Base-by-base conservation (phyloP, 2,113 vertebrate genomes). In the Dolichallabes microphthalmus region DNA sequence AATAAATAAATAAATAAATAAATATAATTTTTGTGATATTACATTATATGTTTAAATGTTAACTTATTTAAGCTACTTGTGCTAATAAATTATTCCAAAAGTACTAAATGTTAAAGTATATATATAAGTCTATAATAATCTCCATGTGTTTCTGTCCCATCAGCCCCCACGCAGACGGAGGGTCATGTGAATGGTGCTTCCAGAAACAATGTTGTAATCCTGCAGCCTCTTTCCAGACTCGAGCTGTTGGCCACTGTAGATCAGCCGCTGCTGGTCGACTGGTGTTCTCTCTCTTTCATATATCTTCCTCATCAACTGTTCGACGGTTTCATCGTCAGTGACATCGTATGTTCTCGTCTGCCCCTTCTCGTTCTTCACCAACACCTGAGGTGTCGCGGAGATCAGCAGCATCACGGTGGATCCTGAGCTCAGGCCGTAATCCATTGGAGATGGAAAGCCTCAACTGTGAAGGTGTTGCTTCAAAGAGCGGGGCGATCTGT, bases 161-260 rank as follows among this genome's bases (percentile, higher is more conserved):
- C 80, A 92, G 73, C 92, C 92, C 85, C 92, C 92, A 84, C 90
- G 90, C n/a, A 94, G 92, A 6, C 89, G 91, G 0, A 93, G 22
- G 0, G 0, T 20, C 82, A 94, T 2, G 7, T 17, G 6, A 87
- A 95, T 92, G 88, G 92, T 95, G 87, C 91, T 90, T 2, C 5
- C 30, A 0, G 79, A 39, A 3, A 0, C 0, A 9, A 95, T 90
- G 0, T 3, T 17, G 82, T 94, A 95, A 85, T 94, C 89, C 0
- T 87, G 30, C 30, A 94, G 89, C 22, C 6, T 88, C 0, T 30
- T 53, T 1, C 66, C 88, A 0, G 0, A 7, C 0, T 39, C 58
- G 90, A 95, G 88, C 88, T 92, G 77, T 1, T 0, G 77, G 61
- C 92, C 58, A 1, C 89, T 22, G 1, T 88, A 85, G n/a, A 91